These are phyloP conservation scores for Papilio machaon DNA, from an alignment of 1,140 invertebrate genomes.

Conservation along the genomic window DNA sequence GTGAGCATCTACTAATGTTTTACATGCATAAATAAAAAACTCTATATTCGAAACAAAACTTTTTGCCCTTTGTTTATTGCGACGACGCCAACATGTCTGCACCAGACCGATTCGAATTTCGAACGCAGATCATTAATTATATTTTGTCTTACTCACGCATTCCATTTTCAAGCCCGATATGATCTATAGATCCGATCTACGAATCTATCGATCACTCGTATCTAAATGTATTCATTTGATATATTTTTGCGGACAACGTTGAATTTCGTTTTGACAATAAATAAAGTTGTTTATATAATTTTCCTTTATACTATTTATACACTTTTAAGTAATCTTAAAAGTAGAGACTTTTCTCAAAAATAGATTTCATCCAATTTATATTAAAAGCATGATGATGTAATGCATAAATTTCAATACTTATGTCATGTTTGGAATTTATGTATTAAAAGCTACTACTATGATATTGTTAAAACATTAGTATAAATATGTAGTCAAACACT, in stretches of 20 bases:
- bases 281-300: not conserved
- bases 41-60: slow-evolving; percentile 70
- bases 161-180: slow-evolving; percentile 79
- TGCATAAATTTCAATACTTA: not conserved
- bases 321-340: not conserved
- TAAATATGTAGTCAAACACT: slow-evolving; percentile 31
- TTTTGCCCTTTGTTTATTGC: slow-evolving; percentile 79
- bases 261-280: slow-evolving; percentile 5
- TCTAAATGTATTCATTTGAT: slow-evolving; percentile 80
- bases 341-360: not conserved
- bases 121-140: slow-evolving; percentile 80
- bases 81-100: slow-evolving; percentile 80
- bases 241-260: slow-evolving; percentile 75
- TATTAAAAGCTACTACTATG: not conserved
- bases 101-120: slow-evolving; percentile 78
- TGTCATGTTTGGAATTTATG: not conserved
- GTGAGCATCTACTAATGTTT: slow-evolving; percentile 69
- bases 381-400: not conserved
- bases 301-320: not conserved
- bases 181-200: slow-evolving; percentile 81
- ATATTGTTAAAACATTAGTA: not conserved
- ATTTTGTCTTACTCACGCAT: slow-evolving; percentile 82
- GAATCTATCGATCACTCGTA: slow-evolving; percentile 79
- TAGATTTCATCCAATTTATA: not conserved
- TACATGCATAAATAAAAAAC: slow-evolving; percentile 70